Percentiles rank a stretch among this genome's conserved stretches.
phyloP scores from a whole-genome alignment of 2,113 vertebrate genomes.

The Mus spicilegus region DNA sequence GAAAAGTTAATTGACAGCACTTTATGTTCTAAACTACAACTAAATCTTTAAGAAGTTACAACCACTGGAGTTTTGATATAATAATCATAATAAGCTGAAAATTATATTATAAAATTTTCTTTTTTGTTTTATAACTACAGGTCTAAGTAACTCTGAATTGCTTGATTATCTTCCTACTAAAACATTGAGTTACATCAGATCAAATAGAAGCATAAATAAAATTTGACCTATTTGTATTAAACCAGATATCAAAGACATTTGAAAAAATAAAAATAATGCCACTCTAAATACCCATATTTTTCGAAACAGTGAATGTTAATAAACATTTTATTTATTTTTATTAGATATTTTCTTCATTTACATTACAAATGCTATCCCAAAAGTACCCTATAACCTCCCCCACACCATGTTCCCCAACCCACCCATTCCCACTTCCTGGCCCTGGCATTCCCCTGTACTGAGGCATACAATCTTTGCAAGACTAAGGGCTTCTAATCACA shows the following conservation, averaged over 20 bases:
- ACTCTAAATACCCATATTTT: background rate
- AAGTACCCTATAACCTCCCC: too few species aligned
- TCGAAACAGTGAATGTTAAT: too few species aligned
- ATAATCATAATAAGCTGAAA: background rate
- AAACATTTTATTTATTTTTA: too few species aligned
- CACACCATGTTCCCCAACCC: too few species aligned
- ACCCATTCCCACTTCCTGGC: too few species aligned
- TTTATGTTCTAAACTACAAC: background rate
- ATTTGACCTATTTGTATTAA: slow-evolving; percentile 18
- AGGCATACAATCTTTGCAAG: too few species aligned
- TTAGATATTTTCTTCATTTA: too few species aligned
- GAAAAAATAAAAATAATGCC: background rate
- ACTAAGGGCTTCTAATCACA: too few species aligned
- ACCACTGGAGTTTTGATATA: background rate
- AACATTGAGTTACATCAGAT: background rate
- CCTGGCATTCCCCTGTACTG: too few species aligned
- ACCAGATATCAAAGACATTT: background rate
- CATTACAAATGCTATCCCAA: too few species aligned
- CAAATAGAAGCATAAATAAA: background rate
- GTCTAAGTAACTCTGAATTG: background rate
- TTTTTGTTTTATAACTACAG: background rate
- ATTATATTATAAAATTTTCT: background rate
- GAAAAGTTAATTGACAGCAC: background rate
- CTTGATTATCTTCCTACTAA: background rate
- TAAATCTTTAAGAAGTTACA: background rate